phyloP scores from a whole-genome alignment of 2,888 invertebrate genomes.

The Romanomermis culicivorax region DNA sequence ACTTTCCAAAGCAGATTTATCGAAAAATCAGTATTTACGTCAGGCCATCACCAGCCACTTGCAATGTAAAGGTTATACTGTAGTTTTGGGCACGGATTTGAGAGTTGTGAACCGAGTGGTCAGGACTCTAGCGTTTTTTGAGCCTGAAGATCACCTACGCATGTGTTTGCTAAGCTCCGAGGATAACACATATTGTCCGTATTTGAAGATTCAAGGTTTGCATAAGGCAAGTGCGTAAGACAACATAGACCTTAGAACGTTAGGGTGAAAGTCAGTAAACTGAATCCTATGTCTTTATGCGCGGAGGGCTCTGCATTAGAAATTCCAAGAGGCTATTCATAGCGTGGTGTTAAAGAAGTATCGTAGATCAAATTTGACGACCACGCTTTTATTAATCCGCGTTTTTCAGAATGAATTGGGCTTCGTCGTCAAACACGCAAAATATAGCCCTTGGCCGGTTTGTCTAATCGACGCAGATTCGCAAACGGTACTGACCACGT shows the following conservation, averaged over 20 bases:
- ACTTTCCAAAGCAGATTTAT: slow-evolving; percentile 10
- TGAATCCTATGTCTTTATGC: too few species aligned
- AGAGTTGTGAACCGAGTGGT: slow-evolving; percentile 14
- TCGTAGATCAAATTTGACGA: too few species aligned
- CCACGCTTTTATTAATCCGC: neutral
- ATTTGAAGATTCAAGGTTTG: slow-evolving; percentile 20
- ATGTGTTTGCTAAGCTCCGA: slow-evolving; percentile 13
- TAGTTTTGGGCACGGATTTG: slow-evolving; percentile 19
- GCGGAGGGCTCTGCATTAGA: too few species aligned
- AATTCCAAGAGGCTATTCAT: too few species aligned
- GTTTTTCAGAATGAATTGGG: slow-evolving; percentile 15
- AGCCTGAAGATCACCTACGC: neutral
- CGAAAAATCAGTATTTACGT: slow-evolving; percentile 11
- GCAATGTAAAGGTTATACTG: slow-evolving; percentile 20
- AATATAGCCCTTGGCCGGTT: slow-evolving; percentile 18
- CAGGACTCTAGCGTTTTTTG: neutral
- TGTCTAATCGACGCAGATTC: slow-evolving; percentile 22
- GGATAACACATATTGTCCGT: slow-evolving; percentile 19
- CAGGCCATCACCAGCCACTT: slow-evolving; percentile 19
- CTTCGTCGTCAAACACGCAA: slow-evolving; percentile 13
- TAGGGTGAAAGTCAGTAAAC: too few species aligned
- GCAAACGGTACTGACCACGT: slow-evolving; percentile 18
- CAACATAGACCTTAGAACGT: too few species aligned
- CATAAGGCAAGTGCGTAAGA: too few species aligned
- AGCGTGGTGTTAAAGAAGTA: too few species aligned